Evolutionary conservation across 2,888 invertebrate genomes (phyloP).

Genomic region (Dynastes tityus): DNA sequence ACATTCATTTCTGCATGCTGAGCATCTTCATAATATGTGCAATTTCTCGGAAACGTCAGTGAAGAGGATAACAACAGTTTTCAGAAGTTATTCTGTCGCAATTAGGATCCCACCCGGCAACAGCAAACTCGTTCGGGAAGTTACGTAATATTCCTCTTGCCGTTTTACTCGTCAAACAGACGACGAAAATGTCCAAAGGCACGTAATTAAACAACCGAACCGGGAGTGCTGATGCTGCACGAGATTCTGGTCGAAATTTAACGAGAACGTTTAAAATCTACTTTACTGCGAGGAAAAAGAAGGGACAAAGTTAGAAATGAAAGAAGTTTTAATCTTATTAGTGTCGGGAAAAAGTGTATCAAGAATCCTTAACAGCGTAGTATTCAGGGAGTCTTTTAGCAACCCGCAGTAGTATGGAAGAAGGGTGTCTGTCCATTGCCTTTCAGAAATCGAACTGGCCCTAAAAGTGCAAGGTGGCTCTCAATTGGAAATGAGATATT

Average conservation of each 20-base stretch:
- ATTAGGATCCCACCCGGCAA: slow-evolving; percentile 1
- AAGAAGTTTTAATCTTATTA: slow-evolving; percentile 22
- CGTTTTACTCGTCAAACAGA: slow-evolving; percentile 7
- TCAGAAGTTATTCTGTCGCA: slow-evolving; percentile 10
- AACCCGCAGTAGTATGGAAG: background rate
- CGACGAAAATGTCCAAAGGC: slow-evolving; percentile 7
- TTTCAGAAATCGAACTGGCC: too few species aligned
- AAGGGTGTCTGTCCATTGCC: too few species aligned
- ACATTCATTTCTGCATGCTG: too few species aligned
- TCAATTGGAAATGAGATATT: too few species aligned
- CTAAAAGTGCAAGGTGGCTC: too few species aligned
- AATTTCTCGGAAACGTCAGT: background rate
- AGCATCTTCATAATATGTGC: background rate
- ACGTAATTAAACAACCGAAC: slow-evolving; percentile 21
- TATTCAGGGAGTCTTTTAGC: background rate
- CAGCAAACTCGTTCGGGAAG: background rate
- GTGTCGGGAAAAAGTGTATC: background rate
- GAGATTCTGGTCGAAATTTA: slow-evolving; percentile 15
- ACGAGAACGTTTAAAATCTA: slow-evolving; percentile 18
- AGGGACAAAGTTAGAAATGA: background rate
- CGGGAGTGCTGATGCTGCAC: background rate
- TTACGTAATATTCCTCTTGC: slow-evolving; percentile 8
- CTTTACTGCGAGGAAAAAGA: background rate
- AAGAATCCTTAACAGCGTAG: background rate
- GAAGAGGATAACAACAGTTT: background rate